Evolutionary conservation across 2,888 invertebrate species (phyloP).

Genomic region (Eulithis prunata): DNA sequence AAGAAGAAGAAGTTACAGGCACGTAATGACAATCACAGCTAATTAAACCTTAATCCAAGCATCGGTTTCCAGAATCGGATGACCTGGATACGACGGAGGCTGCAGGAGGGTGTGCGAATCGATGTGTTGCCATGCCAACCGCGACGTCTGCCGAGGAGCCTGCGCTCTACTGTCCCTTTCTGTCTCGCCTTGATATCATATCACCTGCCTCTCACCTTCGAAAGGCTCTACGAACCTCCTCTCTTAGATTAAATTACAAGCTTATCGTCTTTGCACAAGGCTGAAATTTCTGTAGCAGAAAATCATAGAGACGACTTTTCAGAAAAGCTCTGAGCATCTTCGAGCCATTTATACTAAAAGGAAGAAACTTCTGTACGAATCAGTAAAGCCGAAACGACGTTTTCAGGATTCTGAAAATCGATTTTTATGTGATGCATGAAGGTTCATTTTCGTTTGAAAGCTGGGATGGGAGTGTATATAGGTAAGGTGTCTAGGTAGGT

Average conservation of each 20-base stretch:
- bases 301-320: conserved; percentile 44
- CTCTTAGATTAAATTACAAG: conserved; percentile 9
- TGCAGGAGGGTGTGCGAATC: conserved; percentile 72
- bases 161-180: conserved; percentile 83
- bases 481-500: conserved; percentile 51
- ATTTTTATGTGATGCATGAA: conserved; percentile 9
- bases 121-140: conserved; percentile 81
- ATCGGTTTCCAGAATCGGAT: conserved; percentile 62
- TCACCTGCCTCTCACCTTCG: conserved; percentile 60
- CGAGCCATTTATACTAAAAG: conserved; percentile 74
- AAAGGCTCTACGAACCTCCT: conserved; percentile 46
- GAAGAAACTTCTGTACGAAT: conserved; percentile 70
- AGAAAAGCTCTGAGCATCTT: conserved; percentile 54
- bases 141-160: conserved; percentile 84
- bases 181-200: conserved; percentile 84
- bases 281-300: conserved; percentile 32
- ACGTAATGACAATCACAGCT: neutral
- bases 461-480: conserved; percentile 28
- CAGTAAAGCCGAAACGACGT: conserved; percentile 70
- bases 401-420: conserved; percentile 25
- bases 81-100: conserved; percentile 79
- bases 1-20: too few species aligned
- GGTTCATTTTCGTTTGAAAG: conserved; percentile 17
- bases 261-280: conserved; percentile 20
- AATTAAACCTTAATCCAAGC: conserved; percentile 42